Evolutionary conservation across 2,888 invertebrate genomes (phyloP).

Genomic region (Scaptomyza caliginosa): DNA sequence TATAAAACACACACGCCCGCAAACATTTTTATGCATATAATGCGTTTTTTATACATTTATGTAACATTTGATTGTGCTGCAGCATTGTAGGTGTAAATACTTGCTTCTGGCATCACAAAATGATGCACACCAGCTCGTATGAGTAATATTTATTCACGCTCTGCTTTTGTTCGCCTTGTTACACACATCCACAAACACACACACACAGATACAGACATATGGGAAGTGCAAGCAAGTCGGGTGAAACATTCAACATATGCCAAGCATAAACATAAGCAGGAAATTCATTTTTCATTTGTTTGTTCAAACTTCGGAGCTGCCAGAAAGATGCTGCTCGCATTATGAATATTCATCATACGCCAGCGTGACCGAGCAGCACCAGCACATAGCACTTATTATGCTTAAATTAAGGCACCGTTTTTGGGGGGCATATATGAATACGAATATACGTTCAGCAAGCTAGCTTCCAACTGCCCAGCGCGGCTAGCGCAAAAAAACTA

Average conservation of each 20-base stretch:
- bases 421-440: slow-evolving; percentile 45
- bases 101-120: slow-evolving; percentile 68
- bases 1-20: slow-evolving; percentile 5
- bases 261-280: slow-evolving; percentile 77
- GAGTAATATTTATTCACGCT: slow-evolving; percentile 76
- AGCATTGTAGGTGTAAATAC: slow-evolving; percentile 72
- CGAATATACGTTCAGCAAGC: slow-evolving; percentile 23
- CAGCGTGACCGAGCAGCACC: slow-evolving; percentile 54
- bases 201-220: slow-evolving; percentile 9
- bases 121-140: slow-evolving; percentile 65
- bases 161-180: slow-evolving; percentile 67
- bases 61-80: slow-evolving; percentile 65
- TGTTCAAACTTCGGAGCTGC: slow-evolving; percentile 58
- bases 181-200: slow-evolving; percentile 14
- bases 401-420: slow-evolving; percentile 69
- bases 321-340: slow-evolving; percentile 56
- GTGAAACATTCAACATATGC: slow-evolving; percentile 72
- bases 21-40: slow-evolving; percentile 60
- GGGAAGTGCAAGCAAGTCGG: slow-evolving; percentile 46
- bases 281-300: slow-evolving; percentile 80
- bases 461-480: slow-evolving; percentile 23
- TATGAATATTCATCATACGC: slow-evolving; percentile 75
- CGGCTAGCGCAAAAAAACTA: background rate
- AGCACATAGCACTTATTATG: slow-evolving; percentile 67
- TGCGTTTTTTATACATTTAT: slow-evolving; percentile 72